Evolutionary conservation across 2,888 invertebrate species (phyloP).

Genomic region (Patella caerulea): DNA sequence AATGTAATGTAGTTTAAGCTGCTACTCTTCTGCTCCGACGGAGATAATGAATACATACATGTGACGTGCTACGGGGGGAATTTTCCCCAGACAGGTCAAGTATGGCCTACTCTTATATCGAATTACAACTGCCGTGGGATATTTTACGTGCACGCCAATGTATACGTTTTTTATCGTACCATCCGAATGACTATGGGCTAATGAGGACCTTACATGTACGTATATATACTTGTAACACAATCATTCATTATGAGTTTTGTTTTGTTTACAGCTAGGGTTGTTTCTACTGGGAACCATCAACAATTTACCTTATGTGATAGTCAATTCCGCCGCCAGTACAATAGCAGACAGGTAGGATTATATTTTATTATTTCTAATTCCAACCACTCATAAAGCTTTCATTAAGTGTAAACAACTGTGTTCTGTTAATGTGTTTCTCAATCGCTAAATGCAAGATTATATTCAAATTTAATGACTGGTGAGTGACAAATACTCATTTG

Average conservation of each 20-base stretch:
- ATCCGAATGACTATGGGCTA: no score
- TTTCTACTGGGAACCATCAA: conserved; percentile 61
- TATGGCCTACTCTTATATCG: no score
- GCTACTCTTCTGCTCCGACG: no score
- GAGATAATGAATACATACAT: no score
- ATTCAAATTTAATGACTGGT: no score
- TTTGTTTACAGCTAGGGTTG: conserved; percentile 48
- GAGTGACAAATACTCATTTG: no score
- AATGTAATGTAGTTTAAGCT: no score
- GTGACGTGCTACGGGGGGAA: no score
- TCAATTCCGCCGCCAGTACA: conserved; percentile 62
- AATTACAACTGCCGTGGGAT: no score
- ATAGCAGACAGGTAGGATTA: conserved; percentile 57
- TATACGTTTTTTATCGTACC: no score
- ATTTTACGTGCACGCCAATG: no score
- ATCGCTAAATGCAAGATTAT: background rate
- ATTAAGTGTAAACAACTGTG: background rate
- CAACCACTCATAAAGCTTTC: background rate
- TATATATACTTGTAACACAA: background rate
- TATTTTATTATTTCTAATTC: background rate
- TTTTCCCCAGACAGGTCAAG: no score
- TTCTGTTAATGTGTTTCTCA: background rate
- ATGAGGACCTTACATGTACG: background rate
- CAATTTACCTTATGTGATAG: conserved; percentile 63
- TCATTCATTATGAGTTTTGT: background rate